Evolutionary conservation across 2,888 invertebrate species (phyloP), one percentile per base, ranked within the genome.

Genomic region (Amphiduros pacificus): DNA sequence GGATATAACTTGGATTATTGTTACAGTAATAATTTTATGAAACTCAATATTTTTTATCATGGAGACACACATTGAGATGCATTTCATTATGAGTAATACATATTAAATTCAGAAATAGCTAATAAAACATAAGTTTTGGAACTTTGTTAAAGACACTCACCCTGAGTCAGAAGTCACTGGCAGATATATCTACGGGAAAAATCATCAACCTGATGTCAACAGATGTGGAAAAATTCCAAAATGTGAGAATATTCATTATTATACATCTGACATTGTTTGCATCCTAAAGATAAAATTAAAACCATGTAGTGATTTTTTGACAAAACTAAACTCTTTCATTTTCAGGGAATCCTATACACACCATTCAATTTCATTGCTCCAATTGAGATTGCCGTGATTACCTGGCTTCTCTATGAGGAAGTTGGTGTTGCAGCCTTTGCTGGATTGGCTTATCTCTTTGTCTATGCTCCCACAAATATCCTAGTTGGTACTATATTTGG

Each of bases 191-290:
- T 6, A 26, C 55, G 20, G 55, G 55, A 11, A 5, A 28, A 27
- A 41, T 55, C 14, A 41, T 55, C n/a, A 55, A 41, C 22, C 40
- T 55, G 27, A 24, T 55, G 26, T 55, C 55, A 4, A 55, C 55
- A 9, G 55, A 55, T 44, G 55, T 44, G 4, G 55, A 55, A 27
- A 22, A 41, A 11, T 55, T 55, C 41, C n/a, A 41, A 27, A 40
- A 41, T 26, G 55, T 55, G 17, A 11, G 29, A 14, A 36, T 36
- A 14, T 9, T 11, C 11, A 36, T 36, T 11, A 36, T 36, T 9
- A 36, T 11, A 36, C 36, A 36, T 36, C 17, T 36, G 36, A 36
- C 11, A 9, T 11, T 36, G 9, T 36, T 36, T 36, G 36, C 17
- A 36, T 17, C 36, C 17, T 17, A 9, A 36, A 36, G 36, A 17